A percentile compares a stretch with the other conserved stretches of the same genome.
phyloP scores from a whole-genome alignment of 2,113 vertebrate genomes.

The Talpa occidentalis region DNA sequence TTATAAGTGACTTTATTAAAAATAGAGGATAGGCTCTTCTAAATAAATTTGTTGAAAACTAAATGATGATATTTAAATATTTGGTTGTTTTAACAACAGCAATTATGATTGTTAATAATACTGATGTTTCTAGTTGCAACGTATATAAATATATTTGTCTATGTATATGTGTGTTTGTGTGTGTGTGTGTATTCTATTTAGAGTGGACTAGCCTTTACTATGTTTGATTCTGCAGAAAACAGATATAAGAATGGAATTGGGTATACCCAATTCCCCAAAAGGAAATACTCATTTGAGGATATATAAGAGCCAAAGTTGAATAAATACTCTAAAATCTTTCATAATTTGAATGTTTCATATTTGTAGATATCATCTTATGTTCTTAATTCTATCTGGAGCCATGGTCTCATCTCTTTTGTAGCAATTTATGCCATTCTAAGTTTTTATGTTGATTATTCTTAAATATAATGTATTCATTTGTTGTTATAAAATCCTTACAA shows the following conservation, averaged over 20 bases:
- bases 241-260: background rate
- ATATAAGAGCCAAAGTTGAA: background rate
- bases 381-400: background rate
- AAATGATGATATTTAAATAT: background rate
- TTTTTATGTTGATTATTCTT: background rate
- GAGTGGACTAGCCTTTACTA: background rate
- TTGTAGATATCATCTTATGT: background rate
- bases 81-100: background rate
- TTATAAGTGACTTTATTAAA: background rate
- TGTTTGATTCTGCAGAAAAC: background rate
- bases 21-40: background rate
- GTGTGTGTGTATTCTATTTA: no score
- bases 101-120: background rate
- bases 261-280: background rate
- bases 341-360: no score
- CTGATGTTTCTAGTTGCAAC: background rate
- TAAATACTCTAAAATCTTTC: background rate
- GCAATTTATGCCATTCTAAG: background rate
- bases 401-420: rapidly evolving
- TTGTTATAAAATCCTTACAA: background rate
- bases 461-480: background rate
- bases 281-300: background rate
- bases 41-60: background rate
- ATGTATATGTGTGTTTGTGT: no score
- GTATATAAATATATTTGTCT: background rate